Conservation (phyloP, 2,888 invertebrate genomes). For the Fabriciana adippe region DNA sequence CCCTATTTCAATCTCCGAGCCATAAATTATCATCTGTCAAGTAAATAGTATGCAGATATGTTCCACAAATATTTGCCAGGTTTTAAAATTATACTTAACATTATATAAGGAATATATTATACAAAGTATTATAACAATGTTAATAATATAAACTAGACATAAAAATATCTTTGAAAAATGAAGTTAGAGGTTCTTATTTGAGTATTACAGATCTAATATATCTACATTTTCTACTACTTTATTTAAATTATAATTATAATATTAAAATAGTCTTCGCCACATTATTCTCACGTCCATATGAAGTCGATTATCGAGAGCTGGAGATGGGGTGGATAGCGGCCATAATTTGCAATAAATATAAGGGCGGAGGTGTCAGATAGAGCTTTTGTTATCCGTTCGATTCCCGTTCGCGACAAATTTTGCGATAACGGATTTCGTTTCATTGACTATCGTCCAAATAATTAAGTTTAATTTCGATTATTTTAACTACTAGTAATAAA, state of each 20-base stretch:
- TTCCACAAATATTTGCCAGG: no score
- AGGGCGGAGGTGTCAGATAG: conserved; percentile 65
- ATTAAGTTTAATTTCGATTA: neutral
- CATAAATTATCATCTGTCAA: no score
- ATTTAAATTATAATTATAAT: neutral
- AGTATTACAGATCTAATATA: no score
- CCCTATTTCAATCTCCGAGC: no score
- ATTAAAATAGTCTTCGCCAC: conserved; percentile 41
- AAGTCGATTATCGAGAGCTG: conserved; percentile 75
- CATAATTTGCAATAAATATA: conserved; percentile 81
- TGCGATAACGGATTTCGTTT: conserved; percentile 22
- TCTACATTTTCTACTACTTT: no score
- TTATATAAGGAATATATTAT: no score
- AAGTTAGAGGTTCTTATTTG: no score
- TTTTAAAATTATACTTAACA: no score
- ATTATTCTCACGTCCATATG: conserved; percentile 51
- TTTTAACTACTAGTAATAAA: neutral
- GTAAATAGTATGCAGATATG: no score
- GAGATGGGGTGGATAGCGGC: conserved; percentile 70
- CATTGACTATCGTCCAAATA: neutral
- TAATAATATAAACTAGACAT: no score
- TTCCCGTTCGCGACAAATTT: conserved; percentile 41
- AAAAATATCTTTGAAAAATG: no score
- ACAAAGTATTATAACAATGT: no score
- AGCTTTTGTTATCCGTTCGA: conserved; percentile 55